Base-by-base conservation (phyloP, 2,113 vertebrate genomes). In the Romanogobio albipinnatus region DNA sequence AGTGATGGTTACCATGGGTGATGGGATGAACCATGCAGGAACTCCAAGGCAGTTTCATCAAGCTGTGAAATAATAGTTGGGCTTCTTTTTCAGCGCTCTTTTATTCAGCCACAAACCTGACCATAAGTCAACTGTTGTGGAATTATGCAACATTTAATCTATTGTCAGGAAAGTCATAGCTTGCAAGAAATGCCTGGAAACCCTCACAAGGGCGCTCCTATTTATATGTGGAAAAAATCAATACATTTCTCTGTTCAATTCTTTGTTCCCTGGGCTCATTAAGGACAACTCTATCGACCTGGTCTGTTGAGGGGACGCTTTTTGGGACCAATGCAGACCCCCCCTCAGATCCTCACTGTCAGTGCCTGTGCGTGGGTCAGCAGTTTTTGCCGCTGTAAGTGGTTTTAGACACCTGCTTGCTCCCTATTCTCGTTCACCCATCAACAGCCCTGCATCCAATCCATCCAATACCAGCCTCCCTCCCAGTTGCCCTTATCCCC, bases 361-460 rank as follows among this genome's bases (percentile, higher is more conserved):
- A 90, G 86, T 87, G 84, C 88, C 87, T 91, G 91, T 87, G 80
- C 90, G 85, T 91, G 91, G 91, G 89, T 91, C 90, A 91, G 90
- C 90, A 87, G 90, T 87, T 87, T 92, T 62, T 92, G 90, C 56
- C 88, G 56, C 79, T 85, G 90, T 91, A 90, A 92, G 90, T 91
- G 88, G 85, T 59, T 80, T 47, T 81, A 73, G 71, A 84, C 75
- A 61, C 82, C 49, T 80, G 81, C 53, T 56, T 26, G 19, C 84
- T 77, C 33, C 47, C 33, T 56, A 15, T 75, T 43, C 10, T 24
- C 81, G 49, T 59, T 59, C n/a, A 58, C 39, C 62, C 83, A 58
- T 68, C 59, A 62, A 49, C 70, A 84, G 47, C 73, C 59, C 86
- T 61, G 66, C 66, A 79, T 79, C 81, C 43, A n/a, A 74, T 11